Base-by-base conservation (phyloP, 64 coral and sea anemone species). In the Stylophora pistillata region DNA sequence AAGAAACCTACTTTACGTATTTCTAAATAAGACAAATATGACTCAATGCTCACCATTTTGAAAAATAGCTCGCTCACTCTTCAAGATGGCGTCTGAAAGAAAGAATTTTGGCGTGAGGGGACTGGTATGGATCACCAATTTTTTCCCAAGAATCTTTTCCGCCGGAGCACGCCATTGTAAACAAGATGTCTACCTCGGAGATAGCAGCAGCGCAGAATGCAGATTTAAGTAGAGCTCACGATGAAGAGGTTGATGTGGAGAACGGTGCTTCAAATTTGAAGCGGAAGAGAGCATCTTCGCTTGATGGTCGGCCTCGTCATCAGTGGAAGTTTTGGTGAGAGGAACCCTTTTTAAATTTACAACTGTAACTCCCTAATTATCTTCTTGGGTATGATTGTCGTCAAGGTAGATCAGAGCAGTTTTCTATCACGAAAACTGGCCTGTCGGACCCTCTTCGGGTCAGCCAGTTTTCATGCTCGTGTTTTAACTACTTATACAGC, bases 1-100 rank as follows among this genome's bases (percentile, higher is more conserved):
- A 12, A 32, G 9, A 31, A 73, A 30, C 62, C 53, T 12, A 1
- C 30, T 14, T 17, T 27, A 10, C 17, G 7, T 10, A 0, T 28
- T 29, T 26, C 31, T 12, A 30, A 32, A 9, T n/a, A 9, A 30
- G 70, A 69, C 64, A n/a, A 86, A 90, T 87, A 90, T 71, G 14
- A 4, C 27, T 75, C 10, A 2, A 76, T 82, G 90, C 94, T 60
- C 59, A 96, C 94, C 94, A 96, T 96, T 37, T 90, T 93, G 82
- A 20, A 18, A 82, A 81, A 30, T 28, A 13, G 32, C 4, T 10
- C 60, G n/a, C 2, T 78, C 27, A 53, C 63, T 78, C 52, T 76
- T 78, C 74, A 86, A 92, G 90, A 86, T 86, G 84, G 84, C 58
- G 61, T 58, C 83, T 59, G 47, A 78, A 63, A 85, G 84, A 23